Percentiles rank a stretch among this genome's conserved stretches.
phyloP scores from a whole-genome alignment of 2,113 vertebrate species.

The Dasypus novemcinctus region DNA sequence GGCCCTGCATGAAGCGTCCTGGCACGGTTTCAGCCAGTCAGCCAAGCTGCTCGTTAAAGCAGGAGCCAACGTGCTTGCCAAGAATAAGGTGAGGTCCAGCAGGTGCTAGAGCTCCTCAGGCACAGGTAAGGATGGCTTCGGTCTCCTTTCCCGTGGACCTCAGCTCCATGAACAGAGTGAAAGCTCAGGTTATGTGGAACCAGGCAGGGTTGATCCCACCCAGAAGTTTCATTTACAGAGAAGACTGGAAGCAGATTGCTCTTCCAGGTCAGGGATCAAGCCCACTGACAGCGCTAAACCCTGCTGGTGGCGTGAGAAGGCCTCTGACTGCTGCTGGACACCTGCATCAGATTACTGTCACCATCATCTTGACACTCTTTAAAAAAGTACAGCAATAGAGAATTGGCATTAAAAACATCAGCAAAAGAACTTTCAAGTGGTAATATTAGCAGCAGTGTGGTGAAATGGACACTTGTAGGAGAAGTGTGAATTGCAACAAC shows the following conservation, averaged over 20 bases:
- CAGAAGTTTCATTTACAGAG: background rate
- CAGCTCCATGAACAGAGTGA: fast-evolving
- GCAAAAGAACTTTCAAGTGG: background rate
- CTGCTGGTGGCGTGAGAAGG: background rate
- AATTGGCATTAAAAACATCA: background rate
- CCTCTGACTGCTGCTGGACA: background rate
- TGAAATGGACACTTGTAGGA: background rate
- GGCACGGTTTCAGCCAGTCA: constrained; percentile 97
- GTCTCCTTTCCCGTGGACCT: background rate
- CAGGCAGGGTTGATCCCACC: background rate
- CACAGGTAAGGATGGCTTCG: background rate
- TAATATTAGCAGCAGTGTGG: background rate
- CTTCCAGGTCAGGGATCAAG: background rate
- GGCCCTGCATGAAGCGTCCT: constrained; percentile 94
- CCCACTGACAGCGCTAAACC: background rate
- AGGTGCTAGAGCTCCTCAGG: constrained; percentile 44
- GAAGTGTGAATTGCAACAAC: background rate
- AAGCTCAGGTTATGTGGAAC: background rate
- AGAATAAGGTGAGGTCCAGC: constrained; percentile 92
- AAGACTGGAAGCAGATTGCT: background rate
- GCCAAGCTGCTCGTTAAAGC: constrained; percentile 96
- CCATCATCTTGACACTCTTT: background rate
- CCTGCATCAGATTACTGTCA: background rate
- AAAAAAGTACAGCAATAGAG: background rate
- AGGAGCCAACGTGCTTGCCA: constrained; percentile 95